Evolutionary conservation across 2,797 vertebrate genomes (phyloP).

Genomic region (Phalloptychus januarius): DNA sequence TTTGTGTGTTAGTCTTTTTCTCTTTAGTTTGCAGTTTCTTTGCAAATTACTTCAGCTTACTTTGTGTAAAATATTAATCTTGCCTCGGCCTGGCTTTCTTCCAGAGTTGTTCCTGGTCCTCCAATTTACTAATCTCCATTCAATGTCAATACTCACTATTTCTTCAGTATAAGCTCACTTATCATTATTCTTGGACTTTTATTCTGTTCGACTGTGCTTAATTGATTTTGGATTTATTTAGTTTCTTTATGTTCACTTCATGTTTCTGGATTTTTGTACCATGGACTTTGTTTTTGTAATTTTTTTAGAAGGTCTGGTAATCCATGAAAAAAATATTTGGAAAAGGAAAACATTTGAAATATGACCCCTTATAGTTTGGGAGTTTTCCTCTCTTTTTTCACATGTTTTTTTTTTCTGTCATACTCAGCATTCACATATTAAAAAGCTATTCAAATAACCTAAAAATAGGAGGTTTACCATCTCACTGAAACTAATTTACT

Average conservation of each 20-base stretch:
- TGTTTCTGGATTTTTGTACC: not conserved
- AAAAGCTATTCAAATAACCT: no score
- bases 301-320: not conserved
- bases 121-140: not conserved
- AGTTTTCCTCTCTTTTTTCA: constrained; percentile 3
- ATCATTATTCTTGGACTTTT: not conserved
- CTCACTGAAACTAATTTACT: no score
- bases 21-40: not conserved
- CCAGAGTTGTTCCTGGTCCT: not conserved
- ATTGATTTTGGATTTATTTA: not conserved
- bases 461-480: not conserved
- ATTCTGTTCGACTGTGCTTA: not conserved
- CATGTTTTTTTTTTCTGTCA: not conserved
- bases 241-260: not conserved
- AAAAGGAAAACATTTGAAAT: constrained; percentile 2
- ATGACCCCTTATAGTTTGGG: not conserved
- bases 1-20: not conserved
- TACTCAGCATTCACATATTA: not conserved
- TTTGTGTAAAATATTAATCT: not conserved
- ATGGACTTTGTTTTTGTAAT: not conserved
- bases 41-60: not conserved
- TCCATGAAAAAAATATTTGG: not conserved
- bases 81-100: not conserved
- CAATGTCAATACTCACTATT: not conserved
- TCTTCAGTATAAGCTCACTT: not conserved